A percentile compares a stretch with the other conserved stretches of the same genome.
These are phyloP conservation scores for Monopis laevigella DNA, from an alignment of 2,888 invertebrate species.

Conservation along the genomic window DNA sequence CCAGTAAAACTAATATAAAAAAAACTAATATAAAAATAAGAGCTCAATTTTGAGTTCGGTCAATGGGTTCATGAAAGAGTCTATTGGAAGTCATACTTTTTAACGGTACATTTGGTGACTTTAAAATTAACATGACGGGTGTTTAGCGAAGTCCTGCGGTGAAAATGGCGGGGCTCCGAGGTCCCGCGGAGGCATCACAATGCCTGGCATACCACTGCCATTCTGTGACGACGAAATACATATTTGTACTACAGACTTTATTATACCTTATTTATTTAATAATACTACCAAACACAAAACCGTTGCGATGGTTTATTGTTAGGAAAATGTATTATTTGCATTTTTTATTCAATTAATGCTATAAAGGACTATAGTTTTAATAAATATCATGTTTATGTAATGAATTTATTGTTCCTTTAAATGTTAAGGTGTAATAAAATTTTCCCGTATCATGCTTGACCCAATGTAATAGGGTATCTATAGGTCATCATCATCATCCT, in stretches of 20 bases:
- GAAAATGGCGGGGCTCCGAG: constrained; percentile 57
- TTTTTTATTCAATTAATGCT: too few relatives aligned
- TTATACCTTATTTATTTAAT: constrained; percentile 8
- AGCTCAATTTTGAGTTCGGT: too few relatives aligned
- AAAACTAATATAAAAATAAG: too few relatives aligned
- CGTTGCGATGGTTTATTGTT: not conserved
- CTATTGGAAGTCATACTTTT: constrained; percentile 36
- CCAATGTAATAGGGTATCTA: too few relatives aligned
- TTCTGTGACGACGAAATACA: not conserved
- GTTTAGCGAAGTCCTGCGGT: constrained; percentile 57
- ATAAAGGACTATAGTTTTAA: too few relatives aligned
- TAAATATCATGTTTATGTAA: too few relatives aligned
- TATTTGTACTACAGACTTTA: constrained; percentile 2
- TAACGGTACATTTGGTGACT: constrained; percentile 51
- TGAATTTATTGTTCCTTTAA: too few relatives aligned
- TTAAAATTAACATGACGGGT: constrained; percentile 49
- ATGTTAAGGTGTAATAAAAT: too few relatives aligned
- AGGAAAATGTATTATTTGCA: too few relatives aligned
- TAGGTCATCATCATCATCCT: too few relatives aligned
- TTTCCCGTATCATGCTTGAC: too few relatives aligned
- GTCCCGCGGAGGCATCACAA: constrained; percentile 58
- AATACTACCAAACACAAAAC: not conserved
- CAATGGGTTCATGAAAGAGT: constrained; percentile 30
- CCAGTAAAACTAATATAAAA: too few relatives aligned
- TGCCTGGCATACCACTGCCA: constrained; percentile 17